Base-by-base conservation (phyloP, 64 coral and sea anemone species). In the Actinia equina region DNA sequence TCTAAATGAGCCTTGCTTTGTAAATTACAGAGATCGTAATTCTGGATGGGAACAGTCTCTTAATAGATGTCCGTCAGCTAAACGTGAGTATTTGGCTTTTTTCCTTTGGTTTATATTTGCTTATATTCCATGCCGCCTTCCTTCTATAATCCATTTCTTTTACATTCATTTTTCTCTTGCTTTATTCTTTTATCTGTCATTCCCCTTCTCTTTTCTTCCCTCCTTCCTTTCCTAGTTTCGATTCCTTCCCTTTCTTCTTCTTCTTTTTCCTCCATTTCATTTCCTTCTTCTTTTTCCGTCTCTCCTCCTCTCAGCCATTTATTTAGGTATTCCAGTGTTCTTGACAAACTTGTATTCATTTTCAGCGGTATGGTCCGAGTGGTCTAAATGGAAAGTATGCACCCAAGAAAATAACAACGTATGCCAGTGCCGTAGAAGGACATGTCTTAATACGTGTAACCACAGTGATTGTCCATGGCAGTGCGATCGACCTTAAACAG, bases 371-470 rank as follows among this genome's bases (percentile, higher is more conserved):
- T 87, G 86, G 86, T 87, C 86, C 13, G 27, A 1, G 8, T 87
- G 86, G 86, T 87, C 86, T 8, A 27, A 60, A 54, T 87, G 86
- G 86, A 19, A 27, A 8, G 63, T 87, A 20, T 87, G 86, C 52
- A 46, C 22, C 15, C 86, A 87, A 52, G 23, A 23, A 46, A 41
- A 87, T 77, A 37, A 74, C 42, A 87, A 87, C 65, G 60, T 87
- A 11, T 87, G 86, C 71, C 86, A 87, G 61, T 87, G 86, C 37
- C 86, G 86, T 20, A 43, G 20, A 44, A 69, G 86, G 22, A 77
- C 7, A 42, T 87, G 86, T 22, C 27, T 69, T 13, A 69, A 87
- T 46, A 59, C 60, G 18, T 77, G 86, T 49, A 17, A 69, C 23
- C 19, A 7, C 17, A 43, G 69, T 52, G 45, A 49, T 26, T 87